Evolutionary conservation across 2,797 vertebrate genomes (phyloP), one percentile per base, ranked within the genome.

Genomic region (Dendrocincla fuliginosa): DNA sequence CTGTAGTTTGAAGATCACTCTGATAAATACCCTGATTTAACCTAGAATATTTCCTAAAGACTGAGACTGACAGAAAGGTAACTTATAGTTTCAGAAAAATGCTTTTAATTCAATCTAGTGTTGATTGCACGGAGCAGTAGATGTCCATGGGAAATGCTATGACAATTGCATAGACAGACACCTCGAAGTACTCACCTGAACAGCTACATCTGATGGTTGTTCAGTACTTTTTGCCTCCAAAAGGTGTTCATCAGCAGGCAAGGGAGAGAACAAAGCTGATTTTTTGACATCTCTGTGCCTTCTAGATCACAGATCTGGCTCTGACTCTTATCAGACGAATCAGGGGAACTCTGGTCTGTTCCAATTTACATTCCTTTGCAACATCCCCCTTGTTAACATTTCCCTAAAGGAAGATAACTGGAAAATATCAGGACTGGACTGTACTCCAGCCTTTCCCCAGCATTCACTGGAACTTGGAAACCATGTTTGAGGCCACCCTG

Each of bases 101-200:
- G n/a, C 4, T 78, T 84, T 92, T 57, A 46, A 57, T 86, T 78
- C 15, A 28, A 13, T 22, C 7, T 32, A 2, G 7, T 16, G 13
- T 47, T 57, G n/a, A 25, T 68, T 42, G 57, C 47, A 14, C 6
- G n/a, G 39, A 83, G 13, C 53, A 50, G 39, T 17, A 39, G 16
- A n/a, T 23, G 22, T 17, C 14, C 0, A 2, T 55, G 55, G 57
- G 39, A 84, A 60, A 57, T 11, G 41, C 24, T 3, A 14, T 0
- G 6, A 52, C 17, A 35, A 10, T 14, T 65, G 32, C 41, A 18
- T 3, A 23, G 69, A 52, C 60, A 5, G 1, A 5, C 7, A 0
- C 37, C 59, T 69, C 68, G 13, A n/a, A 56, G 32, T 0, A 9
- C n/a, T 16, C 20, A 42, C 37, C 74, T n/a, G 53, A 65, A 20